Base-by-base conservation (phyloP, 2,888 invertebrate genomes). In the Blastobasis adustella region DNA sequence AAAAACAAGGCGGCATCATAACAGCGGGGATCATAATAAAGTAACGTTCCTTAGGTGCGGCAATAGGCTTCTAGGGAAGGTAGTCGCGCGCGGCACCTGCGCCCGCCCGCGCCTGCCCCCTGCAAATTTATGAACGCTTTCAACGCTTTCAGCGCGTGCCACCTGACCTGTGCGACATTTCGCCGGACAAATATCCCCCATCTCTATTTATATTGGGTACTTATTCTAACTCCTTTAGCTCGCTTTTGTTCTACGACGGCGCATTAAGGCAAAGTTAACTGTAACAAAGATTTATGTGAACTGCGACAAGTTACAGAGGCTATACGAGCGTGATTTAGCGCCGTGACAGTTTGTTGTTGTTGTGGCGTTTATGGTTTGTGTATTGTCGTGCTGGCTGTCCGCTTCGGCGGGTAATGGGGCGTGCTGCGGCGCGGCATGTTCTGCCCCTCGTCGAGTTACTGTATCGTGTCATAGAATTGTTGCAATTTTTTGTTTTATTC, bases 91-190 rank as follows among this genome's bases (percentile, higher is more conserved):
- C 66, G 71, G 71, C 84, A 86, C 79, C 83, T 85, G 85, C 68
- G 79, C 76, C 73, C 75, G 69, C 71, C 70, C 71, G 78, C 69
- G 73, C 73, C 73, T 72, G 69, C 70, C 68, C 75, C 70, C 71
- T 43, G 40, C 42, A 77, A 86, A 87, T 86, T 87, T 87, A 86
- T 86, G 85, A 82, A 82, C 72, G 81, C 82, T 82, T 79, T 83
- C 76, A 82, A 73, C 71, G 79, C 84, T 85, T 78, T 81, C 80
- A 84, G 73, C 83, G 77, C 78, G 76, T 79, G 83, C 84, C 83
- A 86, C 83, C 87, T 88, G 86, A 86, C 87, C 86, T 84, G 73
- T 72, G 77, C 73, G 75, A 77, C 79, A 75, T 80, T 83, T 78
- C 69, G 68, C 73, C 66, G 78, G 79, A 82, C 81, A 82, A 82